Base-by-base conservation (phyloP, 2,888 invertebrate genomes). In the Mesoligia furuncula region DNA sequence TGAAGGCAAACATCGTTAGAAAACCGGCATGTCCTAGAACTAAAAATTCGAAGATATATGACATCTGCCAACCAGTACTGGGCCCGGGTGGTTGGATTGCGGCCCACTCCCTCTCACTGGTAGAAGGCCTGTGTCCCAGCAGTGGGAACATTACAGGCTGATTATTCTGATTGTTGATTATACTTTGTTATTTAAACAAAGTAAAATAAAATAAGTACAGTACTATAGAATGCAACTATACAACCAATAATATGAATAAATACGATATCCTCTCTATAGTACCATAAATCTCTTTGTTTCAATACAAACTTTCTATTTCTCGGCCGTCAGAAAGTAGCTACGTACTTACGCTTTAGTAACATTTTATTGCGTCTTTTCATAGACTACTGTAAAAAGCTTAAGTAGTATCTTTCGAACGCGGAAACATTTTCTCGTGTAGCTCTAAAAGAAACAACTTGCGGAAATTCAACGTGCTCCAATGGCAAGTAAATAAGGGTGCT, bases 381-480 rank as follows among this genome's bases (percentile, higher is more conserved):
- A 54, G 62, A 77, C 62, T 45, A 9, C 62, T 54, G 61, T 31
- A 59, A 78, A 78, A 73, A 62, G 20, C 59, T 77, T n/a, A 36
- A 69, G n/a, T n/a, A 72, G 42, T 66, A 27, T 68, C 31, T 65
- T 71, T 73, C 15, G 31, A 79, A 69, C 17, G 65, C 31, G n/a
- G 70, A 65, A 80, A 67, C 51, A 64, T 76, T 75, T 64, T 42
- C 73, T 70, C 67, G 54, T 62, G 39, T 27, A 64, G 31, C 70
- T 77, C 39, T 59, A 62, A 78, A 85, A 78, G 27, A 73, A 77
- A 77, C 59, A 75, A 73, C 54, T 75, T 74, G 39, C 27, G 57
- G 65, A 72, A 51, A 75, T 68, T 67, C 51, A 66, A 72, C 75
- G 57, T 75, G 36, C 31, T 75, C 5, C 51, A 62, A 73, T 27